A percentile compares a stretch with the other conserved stretches of the same genome.
These are phyloP conservation scores for Dasypogon diadema DNA, from an alignment of 2,888 invertebrate species.

Conservation along the genomic window DNA sequence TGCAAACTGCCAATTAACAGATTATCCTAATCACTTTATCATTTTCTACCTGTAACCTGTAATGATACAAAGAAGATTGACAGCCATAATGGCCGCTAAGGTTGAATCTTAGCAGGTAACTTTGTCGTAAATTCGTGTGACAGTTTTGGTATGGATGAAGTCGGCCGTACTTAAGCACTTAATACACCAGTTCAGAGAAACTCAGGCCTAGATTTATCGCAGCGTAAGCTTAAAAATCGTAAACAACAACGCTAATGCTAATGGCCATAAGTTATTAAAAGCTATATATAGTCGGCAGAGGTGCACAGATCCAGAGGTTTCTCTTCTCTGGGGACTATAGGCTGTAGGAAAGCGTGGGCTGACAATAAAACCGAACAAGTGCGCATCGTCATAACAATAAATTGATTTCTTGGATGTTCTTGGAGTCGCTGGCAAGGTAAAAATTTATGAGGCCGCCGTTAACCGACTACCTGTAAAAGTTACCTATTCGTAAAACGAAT, in stretches of 20 bases:
- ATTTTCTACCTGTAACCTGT: slow-evolving; percentile 12
- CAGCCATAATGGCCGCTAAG: slow-evolving; percentile 33
- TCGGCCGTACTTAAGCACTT: too few relatives aligned
- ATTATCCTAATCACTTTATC: slow-evolving; percentile 2
- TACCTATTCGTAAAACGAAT: neutral
- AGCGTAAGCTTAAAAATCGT: slow-evolving; percentile 40
- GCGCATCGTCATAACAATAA: slow-evolving; percentile 53
- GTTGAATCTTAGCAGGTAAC: slow-evolving; percentile 19
- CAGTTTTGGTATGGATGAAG: slow-evolving; percentile 29
- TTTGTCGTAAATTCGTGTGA: slow-evolving; percentile 16
- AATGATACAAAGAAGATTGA: slow-evolving; percentile 25
- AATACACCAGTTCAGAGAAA: slow-evolving; percentile 17
- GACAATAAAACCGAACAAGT: slow-evolving; percentile 55
- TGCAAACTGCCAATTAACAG: slow-evolving; percentile 38
- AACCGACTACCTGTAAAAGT: slow-evolving; percentile 10
- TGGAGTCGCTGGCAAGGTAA: slow-evolving; percentile 36
- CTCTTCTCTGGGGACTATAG: neutral
- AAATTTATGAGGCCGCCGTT: slow-evolving; percentile 49
- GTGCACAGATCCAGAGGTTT: neutral
- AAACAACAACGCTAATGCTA: slow-evolving; percentile 47
- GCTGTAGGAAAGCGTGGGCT: slow-evolving; percentile 52
- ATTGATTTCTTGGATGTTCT: slow-evolving; percentile 53
- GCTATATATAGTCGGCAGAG: slow-evolving; percentile 35
- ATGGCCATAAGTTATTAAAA: slow-evolving; percentile 43
- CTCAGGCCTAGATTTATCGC: slow-evolving; percentile 35